phyloP scores from a whole-genome alignment of 2,797 vertebrate species.

The Lepilemur septentrionalis region DNA sequence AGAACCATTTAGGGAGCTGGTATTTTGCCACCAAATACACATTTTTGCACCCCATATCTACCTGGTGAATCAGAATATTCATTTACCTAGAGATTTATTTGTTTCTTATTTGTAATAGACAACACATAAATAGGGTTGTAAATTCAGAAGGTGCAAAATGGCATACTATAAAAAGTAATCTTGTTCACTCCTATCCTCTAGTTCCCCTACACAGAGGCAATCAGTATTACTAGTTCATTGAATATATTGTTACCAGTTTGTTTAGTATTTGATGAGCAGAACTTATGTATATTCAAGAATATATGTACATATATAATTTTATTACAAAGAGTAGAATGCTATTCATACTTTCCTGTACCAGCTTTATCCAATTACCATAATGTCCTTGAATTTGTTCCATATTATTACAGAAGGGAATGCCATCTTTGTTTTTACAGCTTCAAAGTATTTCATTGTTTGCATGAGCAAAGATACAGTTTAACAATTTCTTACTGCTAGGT shows the following conservation, averaged over 20 bases:
- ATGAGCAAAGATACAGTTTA: not conserved
- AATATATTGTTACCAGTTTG: not conserved
- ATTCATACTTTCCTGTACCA: not conserved
- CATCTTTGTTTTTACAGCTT: not conserved
- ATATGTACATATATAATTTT: not conserved
- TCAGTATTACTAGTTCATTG: not conserved
- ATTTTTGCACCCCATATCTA: not conserved
- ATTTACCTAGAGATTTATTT: not conserved
- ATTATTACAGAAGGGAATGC: not conserved
- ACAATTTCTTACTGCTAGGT: not conserved
- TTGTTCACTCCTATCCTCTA: not conserved
- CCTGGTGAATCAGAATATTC: not conserved
- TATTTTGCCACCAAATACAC: not conserved
- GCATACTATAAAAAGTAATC: not conserved
- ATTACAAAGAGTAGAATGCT: not conserved
- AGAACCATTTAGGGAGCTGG: not conserved
- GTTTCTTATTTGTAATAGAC: not conserved
- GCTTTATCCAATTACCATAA: not conserved
- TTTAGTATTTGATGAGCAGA: not conserved
- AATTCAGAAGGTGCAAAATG: not conserved
- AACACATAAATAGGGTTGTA: not conserved
- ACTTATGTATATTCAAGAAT: not conserved
- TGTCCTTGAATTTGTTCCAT: not conserved
- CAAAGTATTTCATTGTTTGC: not conserved
- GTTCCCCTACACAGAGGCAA: not conserved